Evolutionary conservation across 1,140 invertebrate species (phyloP).

Genomic region (Drosophila auraria): DNA sequence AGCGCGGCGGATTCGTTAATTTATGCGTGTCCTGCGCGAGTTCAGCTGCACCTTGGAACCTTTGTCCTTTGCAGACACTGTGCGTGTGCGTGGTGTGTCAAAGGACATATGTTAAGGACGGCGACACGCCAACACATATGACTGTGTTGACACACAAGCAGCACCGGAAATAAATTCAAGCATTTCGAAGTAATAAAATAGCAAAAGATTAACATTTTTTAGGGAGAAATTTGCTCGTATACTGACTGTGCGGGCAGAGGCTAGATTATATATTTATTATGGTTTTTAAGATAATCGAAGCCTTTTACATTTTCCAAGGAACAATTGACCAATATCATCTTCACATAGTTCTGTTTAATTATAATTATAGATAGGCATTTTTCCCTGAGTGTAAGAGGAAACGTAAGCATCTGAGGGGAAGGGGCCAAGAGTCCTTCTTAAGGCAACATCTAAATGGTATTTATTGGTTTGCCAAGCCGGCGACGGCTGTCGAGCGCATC

Average conservation of each 20-base stretch:
- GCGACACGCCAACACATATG: constrained; percentile 76
- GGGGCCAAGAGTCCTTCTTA: constrained; percentile 41
- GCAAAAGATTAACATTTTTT: neutral
- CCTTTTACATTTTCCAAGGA: neutral
- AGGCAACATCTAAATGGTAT: constrained; percentile 72
- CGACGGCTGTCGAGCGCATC: constrained; percentile 78
- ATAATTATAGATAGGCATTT: neutral
- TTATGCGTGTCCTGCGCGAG: constrained; percentile 72
- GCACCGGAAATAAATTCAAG: constrained; percentile 11
- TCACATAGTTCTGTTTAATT: neutral
- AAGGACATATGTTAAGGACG: constrained; percentile 74
- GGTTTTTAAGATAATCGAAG: neutral
- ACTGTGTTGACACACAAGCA: constrained; percentile 75
- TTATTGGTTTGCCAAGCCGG: constrained; percentile 82
- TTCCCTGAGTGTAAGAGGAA: constrained; percentile 10
- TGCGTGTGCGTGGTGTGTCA: constrained; percentile 53
- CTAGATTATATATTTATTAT: too few species aligned
- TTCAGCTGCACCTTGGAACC: constrained; percentile 65
- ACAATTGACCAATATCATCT: neutral
- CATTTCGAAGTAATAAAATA: neutral
- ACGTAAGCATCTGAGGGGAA: neutral
- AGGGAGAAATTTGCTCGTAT: too few species aligned
- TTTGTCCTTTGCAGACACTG: constrained; percentile 9
- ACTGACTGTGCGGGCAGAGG: too few species aligned
- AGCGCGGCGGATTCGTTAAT: constrained; percentile 60